These are phyloP conservation scores for Bufo bufo DNA, from an alignment of 2,113 vertebrate genomes.

Conservation along the genomic window DNA sequence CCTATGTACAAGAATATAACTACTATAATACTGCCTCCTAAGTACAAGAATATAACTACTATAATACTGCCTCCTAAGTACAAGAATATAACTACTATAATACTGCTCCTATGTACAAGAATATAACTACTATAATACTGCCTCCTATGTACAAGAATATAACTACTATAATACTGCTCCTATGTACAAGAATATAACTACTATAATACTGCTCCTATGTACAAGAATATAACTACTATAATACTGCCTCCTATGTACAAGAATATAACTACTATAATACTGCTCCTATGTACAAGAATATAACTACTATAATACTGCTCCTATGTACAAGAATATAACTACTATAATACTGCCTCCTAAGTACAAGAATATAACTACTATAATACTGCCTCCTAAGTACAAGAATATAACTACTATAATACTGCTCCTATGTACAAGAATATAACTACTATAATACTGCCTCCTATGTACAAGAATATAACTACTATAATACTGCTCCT, in stretches of 20 bases:
- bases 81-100: conserved; percentile 5
- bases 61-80: background rate
- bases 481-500: background rate
- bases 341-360: background rate
- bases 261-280: conserved; percentile 1
- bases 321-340: background rate
- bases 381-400: background rate
- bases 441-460: background rate
- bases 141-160: background rate
- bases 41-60: background rate
- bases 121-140: background rate
- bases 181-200: conserved; percentile 1
- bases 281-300: background rate
- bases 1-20: background rate
- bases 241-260: background rate
- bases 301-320: conserved; percentile 1
- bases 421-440: background rate
- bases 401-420: background rate
- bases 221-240: background rate
- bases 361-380: background rate
- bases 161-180: background rate
- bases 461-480: background rate
- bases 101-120: background rate
- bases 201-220: background rate
- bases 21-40: background rate